phyloP scores from a whole-genome alignment of 1,140 invertebrate species.

The Ips typographus region DNA sequence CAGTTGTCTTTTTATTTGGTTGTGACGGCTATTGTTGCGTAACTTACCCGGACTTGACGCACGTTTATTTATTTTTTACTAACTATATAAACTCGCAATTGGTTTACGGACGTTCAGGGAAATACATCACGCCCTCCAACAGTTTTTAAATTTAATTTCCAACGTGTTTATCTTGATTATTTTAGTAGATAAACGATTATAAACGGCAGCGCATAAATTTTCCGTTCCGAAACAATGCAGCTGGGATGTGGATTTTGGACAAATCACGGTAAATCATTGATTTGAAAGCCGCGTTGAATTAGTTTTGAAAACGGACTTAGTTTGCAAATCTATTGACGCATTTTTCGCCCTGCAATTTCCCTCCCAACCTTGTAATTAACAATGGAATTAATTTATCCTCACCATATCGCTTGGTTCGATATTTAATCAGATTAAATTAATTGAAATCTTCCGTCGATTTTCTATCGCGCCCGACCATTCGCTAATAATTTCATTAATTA shows the following conservation, averaged over 20 bases:
- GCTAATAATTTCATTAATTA: constrained; percentile 3
- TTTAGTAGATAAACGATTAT: constrained; percentile 7
- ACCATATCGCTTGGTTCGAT: neutral
- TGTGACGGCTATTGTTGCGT: no score
- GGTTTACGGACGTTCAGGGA: no score
- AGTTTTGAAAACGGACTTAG: neutral
- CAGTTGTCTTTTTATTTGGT: no score
- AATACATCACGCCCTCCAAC: no score
- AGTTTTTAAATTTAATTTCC: neutral
- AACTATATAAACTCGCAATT: no score
- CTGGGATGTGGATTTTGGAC: constrained; percentile 1
- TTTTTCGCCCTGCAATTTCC: neutral
- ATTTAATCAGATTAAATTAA: constrained; percentile 6
- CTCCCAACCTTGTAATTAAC: neutral
- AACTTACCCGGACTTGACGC: no score
- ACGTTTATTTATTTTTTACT: no score
- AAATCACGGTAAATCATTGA: constrained; percentile 11
- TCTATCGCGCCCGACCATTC: neutral
- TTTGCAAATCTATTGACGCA: no score
- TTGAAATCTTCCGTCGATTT: neutral
- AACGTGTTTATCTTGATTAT: constrained; percentile 1
- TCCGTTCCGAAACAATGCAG: constrained; percentile 4
- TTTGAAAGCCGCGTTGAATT: constrained; percentile 7
- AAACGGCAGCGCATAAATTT: constrained; percentile 6
- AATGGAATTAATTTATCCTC: neutral